Percentiles rank a stretch among this genome's conserved stretches.
Conservation (phyloP, 92 coral and sea anemone genomes). For the Hydrozoanthus gracilis region DNA sequence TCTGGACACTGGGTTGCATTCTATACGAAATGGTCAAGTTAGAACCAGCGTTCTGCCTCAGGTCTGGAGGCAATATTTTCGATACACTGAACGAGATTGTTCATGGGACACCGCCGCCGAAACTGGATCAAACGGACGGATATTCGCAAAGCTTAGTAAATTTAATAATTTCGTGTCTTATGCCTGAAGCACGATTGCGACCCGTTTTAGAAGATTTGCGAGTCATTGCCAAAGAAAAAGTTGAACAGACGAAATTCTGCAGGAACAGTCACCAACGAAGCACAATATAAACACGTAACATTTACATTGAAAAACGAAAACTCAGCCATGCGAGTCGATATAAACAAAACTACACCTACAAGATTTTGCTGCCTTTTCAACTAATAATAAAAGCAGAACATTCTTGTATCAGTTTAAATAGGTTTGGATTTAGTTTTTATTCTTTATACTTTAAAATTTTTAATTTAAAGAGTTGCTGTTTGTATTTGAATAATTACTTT, state of each 20-base stretch:
- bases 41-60: constrained; percentile 67
- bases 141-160: constrained; percentile 43
- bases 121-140: constrained; percentile 48
- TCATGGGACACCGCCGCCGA: constrained; percentile 70
- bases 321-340: constrained; percentile 7
- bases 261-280: constrained; percentile 50
- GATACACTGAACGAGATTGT: constrained; percentile 70
- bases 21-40: constrained; percentile 65
- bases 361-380: too few species aligned
- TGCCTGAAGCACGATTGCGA: constrained; percentile 58
- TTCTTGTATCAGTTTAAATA: background rate
- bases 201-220: constrained; percentile 65
- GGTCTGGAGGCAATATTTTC: constrained; percentile 58
- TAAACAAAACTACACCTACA: background rate
- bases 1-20: constrained; percentile 80
- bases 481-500: background rate
- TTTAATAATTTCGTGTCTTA: constrained; percentile 63
- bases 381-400: background rate
- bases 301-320: background rate
- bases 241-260: constrained; percentile 43
- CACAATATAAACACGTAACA: constrained; percentile 29
- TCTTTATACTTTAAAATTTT: background rate
- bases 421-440: background rate
- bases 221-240: constrained; percentile 45
- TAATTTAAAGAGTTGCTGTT: background rate